Evolutionary conservation across 2,797 vertebrate species (phyloP).

Genomic region (Microchirus variegatus): DNA sequence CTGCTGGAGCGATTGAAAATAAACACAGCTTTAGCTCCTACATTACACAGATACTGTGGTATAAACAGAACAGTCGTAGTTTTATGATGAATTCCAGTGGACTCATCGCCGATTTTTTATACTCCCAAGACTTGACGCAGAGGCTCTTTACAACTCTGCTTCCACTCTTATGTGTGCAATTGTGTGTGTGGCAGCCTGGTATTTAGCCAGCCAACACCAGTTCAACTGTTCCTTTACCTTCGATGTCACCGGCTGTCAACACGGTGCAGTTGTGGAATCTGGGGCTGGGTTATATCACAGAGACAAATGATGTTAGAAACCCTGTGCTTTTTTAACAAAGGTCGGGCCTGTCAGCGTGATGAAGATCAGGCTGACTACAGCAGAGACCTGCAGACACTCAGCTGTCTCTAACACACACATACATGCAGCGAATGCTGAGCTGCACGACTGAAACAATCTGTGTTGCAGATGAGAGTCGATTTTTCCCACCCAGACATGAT

Average conservation of each 20-base stretch:
- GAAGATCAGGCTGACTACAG: neutral
- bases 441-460: too few species aligned
- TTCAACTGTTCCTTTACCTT: neutral
- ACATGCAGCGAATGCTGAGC: too few species aligned
- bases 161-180: neutral
- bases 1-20: constrained; percentile 31
- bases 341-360: neutral
- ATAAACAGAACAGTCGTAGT: constrained; percentile 47
- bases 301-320: neutral
- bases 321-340: neutral
- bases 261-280: neutral
- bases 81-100: constrained; percentile 60
- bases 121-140: constrained; percentile 19
- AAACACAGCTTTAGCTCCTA: constrained; percentile 40
- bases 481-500: too few species aligned
- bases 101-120: constrained; percentile 29
- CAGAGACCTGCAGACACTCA: neutral
- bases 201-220: neutral
- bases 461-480: too few species aligned
- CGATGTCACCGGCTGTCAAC: neutral
- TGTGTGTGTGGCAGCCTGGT: neutral
- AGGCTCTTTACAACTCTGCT: constrained; percentile 24
- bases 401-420: too few species aligned
- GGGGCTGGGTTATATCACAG: neutral
- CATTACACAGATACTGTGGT: constrained; percentile 42